These are phyloP conservation scores for Drosophila greeni DNA, from an alignment of 2,888 invertebrate genomes.

Conservation along the genomic window DNA sequence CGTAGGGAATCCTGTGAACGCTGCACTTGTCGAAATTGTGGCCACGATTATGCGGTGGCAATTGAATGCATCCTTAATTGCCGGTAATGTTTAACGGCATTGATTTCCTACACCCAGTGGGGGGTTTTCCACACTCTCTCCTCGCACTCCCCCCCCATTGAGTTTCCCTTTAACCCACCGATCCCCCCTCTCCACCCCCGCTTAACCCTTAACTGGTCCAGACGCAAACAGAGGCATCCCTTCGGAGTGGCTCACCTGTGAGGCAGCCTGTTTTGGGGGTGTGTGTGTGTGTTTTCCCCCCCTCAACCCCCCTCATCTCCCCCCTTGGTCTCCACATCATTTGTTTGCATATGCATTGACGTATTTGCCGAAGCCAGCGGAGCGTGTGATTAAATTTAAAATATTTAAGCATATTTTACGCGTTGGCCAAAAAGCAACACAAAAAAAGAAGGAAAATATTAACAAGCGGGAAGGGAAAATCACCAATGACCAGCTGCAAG, in stretches of 20 bases:
- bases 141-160: not conserved
- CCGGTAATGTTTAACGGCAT: slow-evolving; percentile 46
- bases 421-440: slow-evolving; percentile 60
- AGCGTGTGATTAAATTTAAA: slow-evolving; percentile 72
- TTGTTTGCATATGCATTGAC: slow-evolving; percentile 73
- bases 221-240: slow-evolving; percentile 20
- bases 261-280: too few species aligned
- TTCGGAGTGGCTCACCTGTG: slow-evolving; percentile 18
- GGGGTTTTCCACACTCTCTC: not conserved
- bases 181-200: not conserved
- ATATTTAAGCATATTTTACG: slow-evolving; percentile 73
- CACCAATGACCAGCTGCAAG: slow-evolving; percentile 57
- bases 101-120: slow-evolving; percentile 1
- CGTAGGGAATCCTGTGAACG: not conserved
- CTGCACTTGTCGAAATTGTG: slow-evolving; percentile 10
- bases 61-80: slow-evolving; percentile 52
- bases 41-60: slow-evolving; percentile 31
- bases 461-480: slow-evolving; percentile 22
- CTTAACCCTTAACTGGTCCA: slow-evolving; percentile 24
- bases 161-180: not conserved
- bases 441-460: slow-evolving; percentile 23
- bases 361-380: slow-evolving; percentile 66
- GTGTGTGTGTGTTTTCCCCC: not conserved
- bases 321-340: slow-evolving; percentile 48
- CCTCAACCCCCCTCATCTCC: too few species aligned